Percentiles rank a stretch among this genome's conserved stretches.
phyloP scores from a whole-genome alignment of 1,140 invertebrate genomes.

The Carposina sasakii region DNA sequence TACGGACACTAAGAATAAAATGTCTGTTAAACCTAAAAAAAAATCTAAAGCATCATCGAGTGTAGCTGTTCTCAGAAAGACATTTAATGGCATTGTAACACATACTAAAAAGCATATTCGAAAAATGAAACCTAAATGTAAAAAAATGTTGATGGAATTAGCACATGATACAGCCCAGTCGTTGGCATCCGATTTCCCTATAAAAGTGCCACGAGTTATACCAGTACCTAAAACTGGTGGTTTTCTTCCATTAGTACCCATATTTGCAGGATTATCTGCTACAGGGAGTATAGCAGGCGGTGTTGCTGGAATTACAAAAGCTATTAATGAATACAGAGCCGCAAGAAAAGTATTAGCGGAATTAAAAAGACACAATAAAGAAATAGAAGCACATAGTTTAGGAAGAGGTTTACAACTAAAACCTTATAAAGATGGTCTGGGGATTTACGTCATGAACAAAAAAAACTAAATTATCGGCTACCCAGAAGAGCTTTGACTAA shows the following conservation, averaged over 20 bases:
- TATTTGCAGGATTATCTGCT: constrained; percentile 46
- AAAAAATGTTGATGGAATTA: constrained; percentile 7
- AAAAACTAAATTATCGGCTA: constrained; percentile 28
- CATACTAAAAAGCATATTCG: constrained; percentile 13
- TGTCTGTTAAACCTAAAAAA: constrained; percentile 14
- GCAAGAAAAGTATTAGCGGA: constrained; percentile 30
- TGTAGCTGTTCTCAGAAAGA: constrained; percentile 12
- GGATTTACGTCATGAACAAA: constrained; percentile 17
- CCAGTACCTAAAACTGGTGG: constrained; percentile 44
- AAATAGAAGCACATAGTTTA: constrained; percentile 34
- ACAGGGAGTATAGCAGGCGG: constrained; percentile 35
- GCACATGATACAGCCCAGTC: constrained; percentile 7
- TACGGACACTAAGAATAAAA: constrained; percentile 14
- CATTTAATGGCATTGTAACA: constrained; percentile 12
- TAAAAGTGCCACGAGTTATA: constrained; percentile 38
- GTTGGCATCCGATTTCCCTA: not conserved
- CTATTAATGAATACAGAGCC: constrained; percentile 22
- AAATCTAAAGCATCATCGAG: constrained; percentile 17
- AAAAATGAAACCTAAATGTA: constrained; percentile 18
- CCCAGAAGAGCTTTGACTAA: constrained; percentile 23
- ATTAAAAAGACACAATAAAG: constrained; percentile 38
- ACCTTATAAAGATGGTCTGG: constrained; percentile 35
- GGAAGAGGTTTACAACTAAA: constrained; percentile 37
- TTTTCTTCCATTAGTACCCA: constrained; percentile 42
- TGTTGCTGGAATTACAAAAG: constrained; percentile 28